These are phyloP conservation scores for Heterotilapia buettikoferi DNA, from an alignment of 2,113 vertebrate genomes.

Conservation along the genomic window DNA sequence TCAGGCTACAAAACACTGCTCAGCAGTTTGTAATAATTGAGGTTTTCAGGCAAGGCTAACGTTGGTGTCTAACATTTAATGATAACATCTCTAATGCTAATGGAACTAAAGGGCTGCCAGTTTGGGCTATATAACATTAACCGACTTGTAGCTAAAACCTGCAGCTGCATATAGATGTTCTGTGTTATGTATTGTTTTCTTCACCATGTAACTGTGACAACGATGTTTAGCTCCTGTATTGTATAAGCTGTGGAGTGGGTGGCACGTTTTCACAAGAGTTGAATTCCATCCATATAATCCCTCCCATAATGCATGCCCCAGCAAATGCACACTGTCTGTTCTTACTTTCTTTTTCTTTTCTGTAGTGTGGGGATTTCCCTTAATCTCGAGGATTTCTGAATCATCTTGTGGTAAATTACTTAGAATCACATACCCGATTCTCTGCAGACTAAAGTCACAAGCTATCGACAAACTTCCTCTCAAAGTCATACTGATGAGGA, in stretches of 20 bases:
- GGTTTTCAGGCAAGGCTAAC: not conserved
- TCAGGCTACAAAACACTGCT: not conserved
- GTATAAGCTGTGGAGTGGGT: not conserved
- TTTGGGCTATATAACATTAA: not conserved
- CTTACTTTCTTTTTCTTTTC: not conserved
- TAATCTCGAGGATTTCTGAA: not conserved
- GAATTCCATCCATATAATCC: conserved; percentile 39
- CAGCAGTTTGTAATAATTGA: not conserved
- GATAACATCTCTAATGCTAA: not conserved
- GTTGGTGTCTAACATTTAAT: not conserved
- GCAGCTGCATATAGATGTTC: not conserved
- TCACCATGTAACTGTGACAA: conserved; percentile 21
- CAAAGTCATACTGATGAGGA: not conserved
- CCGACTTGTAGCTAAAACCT: not conserved
- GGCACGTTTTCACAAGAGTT: conserved; percentile 38
- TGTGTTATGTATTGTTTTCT: conserved; percentile 8
- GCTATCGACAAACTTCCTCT: not conserved
- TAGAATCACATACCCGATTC: not conserved
- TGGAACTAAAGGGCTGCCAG: not conserved
- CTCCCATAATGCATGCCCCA: conserved; percentile 18
- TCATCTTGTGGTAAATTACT: not conserved
- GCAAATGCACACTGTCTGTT: conserved; percentile 8
- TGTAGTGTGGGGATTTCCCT: not conserved
- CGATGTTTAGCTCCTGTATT: not conserved
- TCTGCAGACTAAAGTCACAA: not conserved